A percentile compares a stretch with the other conserved stretches of the same genome.
These are phyloP conservation scores for Parthenolecanium corni DNA, from an alignment of 2,888 invertebrate species.

Conservation along the genomic window DNA sequence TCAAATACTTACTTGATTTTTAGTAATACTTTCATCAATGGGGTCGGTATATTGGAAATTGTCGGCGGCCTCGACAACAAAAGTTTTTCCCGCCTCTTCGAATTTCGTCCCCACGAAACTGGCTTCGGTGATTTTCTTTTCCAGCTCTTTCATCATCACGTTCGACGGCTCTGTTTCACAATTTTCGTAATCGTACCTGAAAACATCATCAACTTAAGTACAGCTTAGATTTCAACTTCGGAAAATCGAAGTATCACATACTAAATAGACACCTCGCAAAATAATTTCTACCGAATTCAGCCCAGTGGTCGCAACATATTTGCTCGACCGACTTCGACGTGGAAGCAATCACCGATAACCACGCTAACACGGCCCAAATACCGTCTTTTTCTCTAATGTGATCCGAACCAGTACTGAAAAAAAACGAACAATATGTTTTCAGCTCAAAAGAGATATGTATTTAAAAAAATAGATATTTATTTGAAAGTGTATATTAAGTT, in stretches of 20 bases:
- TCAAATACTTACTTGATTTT: slow-evolving; percentile 60
- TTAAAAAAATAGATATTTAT: too few relatives aligned
- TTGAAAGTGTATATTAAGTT: too few relatives aligned
- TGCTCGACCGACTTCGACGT: slow-evolving; percentile 68
- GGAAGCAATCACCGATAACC: slow-evolving; percentile 79
- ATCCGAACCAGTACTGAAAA: slow-evolving; percentile 74
- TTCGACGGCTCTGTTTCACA: slow-evolving; percentile 78
- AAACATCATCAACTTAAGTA: not conserved
- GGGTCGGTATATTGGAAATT: slow-evolving; percentile 96
- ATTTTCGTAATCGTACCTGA: slow-evolving; percentile 94
- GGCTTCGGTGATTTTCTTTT: slow-evolving; percentile 52
- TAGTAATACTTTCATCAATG: slow-evolving; percentile 78
- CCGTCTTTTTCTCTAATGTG: slow-evolving; percentile 99
- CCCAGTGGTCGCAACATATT: slow-evolving; percentile 79
- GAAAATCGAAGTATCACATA: not conserved
- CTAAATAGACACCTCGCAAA: slow-evolving; percentile 62
- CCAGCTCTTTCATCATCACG: slow-evolving; percentile 76
- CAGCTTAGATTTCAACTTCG: too few relatives aligned
- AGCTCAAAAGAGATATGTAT: too few relatives aligned
- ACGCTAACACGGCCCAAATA: slow-evolving; percentile 93
- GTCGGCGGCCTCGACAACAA: slow-evolving; percentile 68
- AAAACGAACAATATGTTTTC: too few relatives aligned
- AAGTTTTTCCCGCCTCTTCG: slow-evolving; percentile 48
- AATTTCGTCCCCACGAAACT: slow-evolving; percentile 39
- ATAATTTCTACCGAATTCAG: slow-evolving; percentile 83